phyloP scores from a whole-genome alignment of 2,888 invertebrate species.

The Drosophila nr. perissopoda region DNA sequence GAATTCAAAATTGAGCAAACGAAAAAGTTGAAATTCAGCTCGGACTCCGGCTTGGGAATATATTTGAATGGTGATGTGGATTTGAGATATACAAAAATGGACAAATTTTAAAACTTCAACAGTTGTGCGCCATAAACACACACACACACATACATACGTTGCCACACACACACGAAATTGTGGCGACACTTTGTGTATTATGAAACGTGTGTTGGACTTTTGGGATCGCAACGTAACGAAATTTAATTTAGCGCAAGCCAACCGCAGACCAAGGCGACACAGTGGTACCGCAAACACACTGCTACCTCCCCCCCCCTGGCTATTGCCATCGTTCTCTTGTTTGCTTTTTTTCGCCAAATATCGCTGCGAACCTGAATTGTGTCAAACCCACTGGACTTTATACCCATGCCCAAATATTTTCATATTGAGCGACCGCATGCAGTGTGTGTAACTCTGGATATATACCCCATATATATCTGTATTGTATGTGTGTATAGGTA shows the following conservation, averaged over 20 bases:
- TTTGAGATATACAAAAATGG: constrained; percentile 62
- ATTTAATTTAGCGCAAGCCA: constrained; percentile 79
- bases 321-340: neutral
- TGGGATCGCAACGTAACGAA: constrained; percentile 59
- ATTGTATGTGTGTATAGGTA: constrained; percentile 6
- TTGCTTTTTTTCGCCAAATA: constrained; percentile 5
- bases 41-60: constrained; percentile 63
- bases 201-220: constrained; percentile 44
- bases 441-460: constrained; percentile 44
- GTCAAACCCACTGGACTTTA: constrained; percentile 36
- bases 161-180: neutral
- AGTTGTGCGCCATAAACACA: neutral
- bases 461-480: constrained; percentile 11
- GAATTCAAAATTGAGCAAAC: constrained; percentile 61
- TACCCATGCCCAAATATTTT: constrained; percentile 47
- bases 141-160: neutral
- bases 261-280: constrained; percentile 66
- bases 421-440: constrained; percentile 75
- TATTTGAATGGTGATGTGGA: constrained; percentile 61
- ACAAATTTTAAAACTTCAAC: constrained; percentile 21
- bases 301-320: neutral
- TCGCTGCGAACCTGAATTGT: constrained; percentile 41
- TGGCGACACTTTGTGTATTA: constrained; percentile 26
- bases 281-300: neutral
- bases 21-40: constrained; percentile 44